Percentiles rank a stretch among this genome's conserved stretches.
Conservation (phyloP, 2,113 vertebrate genomes). For the Perccottus glenii region DNA sequence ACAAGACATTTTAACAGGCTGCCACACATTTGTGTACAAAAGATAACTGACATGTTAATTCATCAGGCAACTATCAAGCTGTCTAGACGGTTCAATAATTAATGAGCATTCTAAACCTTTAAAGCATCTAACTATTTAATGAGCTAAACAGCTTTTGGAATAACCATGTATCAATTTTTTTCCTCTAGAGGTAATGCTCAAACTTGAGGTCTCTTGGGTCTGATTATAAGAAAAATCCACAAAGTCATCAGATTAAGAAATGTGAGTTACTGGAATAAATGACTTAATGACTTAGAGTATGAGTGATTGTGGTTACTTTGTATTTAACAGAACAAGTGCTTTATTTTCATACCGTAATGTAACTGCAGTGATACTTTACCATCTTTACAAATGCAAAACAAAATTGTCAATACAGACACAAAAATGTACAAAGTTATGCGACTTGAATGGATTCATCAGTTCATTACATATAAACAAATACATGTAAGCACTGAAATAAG, state of each 20-base stretch:
- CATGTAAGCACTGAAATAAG: slow-evolving; percentile 86
- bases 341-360: slow-evolving; percentile 94
- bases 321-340: slow-evolving; percentile 88
- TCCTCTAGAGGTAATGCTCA: neutral
- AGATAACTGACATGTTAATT: slow-evolving; percentile 61
- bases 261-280: too few relatives aligned
- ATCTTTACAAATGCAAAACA: slow-evolving; percentile 99
- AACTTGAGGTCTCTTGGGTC: neutral
- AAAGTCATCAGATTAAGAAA: neutral
- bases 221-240: neutral
- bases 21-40: slow-evolving; percentile 33
- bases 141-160: slow-evolving; percentile 36
- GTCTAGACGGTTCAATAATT: slow-evolving; percentile 76
- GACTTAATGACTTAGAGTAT: neutral
- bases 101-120: slow-evolving; percentile 66
- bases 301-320: slow-evolving; percentile 10
- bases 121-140: slow-evolving; percentile 69
- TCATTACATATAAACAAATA: slow-evolving; percentile 84
- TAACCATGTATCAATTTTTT: slow-evolving; percentile 20
- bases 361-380: slow-evolving; percentile 94
- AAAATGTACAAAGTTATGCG: slow-evolving; percentile 91
- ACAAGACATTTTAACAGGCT: slow-evolving; percentile 25
- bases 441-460: slow-evolving; percentile 82
- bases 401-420: slow-evolving; percentile 88
- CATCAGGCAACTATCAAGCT: slow-evolving; percentile 59